A percentile compares a stretch with the other conserved stretches of the same genome.
phyloP scores from a whole-genome alignment of 2,888 invertebrate genomes.

The Imbricaverruca yamaguchii region DNA sequence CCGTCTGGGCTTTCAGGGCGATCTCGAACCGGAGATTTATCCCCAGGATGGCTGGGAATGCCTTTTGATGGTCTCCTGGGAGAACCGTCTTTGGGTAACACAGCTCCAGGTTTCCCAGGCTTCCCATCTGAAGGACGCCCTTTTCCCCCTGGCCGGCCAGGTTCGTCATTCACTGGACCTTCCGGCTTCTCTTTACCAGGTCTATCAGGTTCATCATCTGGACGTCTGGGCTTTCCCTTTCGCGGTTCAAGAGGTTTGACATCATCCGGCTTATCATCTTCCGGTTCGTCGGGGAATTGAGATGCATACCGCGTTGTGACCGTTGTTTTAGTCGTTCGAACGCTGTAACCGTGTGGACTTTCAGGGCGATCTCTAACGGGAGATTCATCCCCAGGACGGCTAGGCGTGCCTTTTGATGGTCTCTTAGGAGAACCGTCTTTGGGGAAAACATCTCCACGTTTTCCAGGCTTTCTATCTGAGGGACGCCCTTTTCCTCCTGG shows the following conservation, averaged over 20 bases:
- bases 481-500: no score
- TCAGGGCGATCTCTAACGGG: neutral
- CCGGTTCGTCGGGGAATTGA: neutral
- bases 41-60: neutral
- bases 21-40: neutral
- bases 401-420: neutral
- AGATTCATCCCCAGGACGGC: neutral
- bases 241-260: neutral
- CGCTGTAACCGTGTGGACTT: neutral
- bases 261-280: neutral
- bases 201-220: neutral
- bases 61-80: constrained; percentile 3
- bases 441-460: neutral
- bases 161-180: neutral
- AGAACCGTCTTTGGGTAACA: neutral
- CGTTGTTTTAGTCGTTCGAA: neutral
- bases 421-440: neutral
- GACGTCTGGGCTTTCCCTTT: no score
- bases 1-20: neutral
- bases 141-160: neutral
- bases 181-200: neutral
- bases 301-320: neutral
- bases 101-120: neutral
- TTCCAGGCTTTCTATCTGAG: no score
- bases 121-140: neutral